These are phyloP conservation scores for Pteromalus puparum DNA, from an alignment of 1,140 invertebrate genomes.

Conservation along the genomic window DNA sequence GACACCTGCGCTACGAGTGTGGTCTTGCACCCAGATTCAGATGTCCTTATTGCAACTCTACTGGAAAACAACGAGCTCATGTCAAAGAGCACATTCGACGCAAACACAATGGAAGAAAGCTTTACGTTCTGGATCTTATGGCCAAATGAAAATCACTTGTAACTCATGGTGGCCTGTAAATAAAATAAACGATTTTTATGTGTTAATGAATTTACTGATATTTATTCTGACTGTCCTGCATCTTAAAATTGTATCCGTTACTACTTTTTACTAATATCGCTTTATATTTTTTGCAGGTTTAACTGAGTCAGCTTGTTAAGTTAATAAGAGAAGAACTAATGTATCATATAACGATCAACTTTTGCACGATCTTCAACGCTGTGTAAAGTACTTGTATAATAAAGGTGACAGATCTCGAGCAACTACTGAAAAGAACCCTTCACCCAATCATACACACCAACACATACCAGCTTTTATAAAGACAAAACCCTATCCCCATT, in stretches of 20 bases:
- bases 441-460: background rate
- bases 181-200: conserved; percentile 5
- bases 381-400: background rate
- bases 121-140: conserved; percentile 1
- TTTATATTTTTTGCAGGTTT: background rate
- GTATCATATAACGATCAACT: background rate
- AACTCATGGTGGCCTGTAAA: background rate
- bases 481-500: background rate
- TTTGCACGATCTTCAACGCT: background rate
- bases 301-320: background rate
- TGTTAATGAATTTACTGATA: background rate
- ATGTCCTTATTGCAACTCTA: conserved; percentile 72
- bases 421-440: background rate
- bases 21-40: conserved; percentile 76
- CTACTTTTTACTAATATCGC: background rate
- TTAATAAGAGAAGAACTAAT: background rate
- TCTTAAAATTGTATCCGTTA: no score
- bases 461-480: background rate
- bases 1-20: conserved; percentile 68
- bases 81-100: conserved; percentile 54
- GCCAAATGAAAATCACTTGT: background rate
- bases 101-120: conserved; percentile 39
- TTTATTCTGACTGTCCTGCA: background rate
- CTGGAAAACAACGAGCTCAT: conserved; percentile 63
- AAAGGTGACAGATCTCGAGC: background rate